Percentiles rank a stretch among this genome's conserved stretches.
These are phyloP conservation scores for Pangasius macronema DNA, from an alignment of 2,797 vertebrate genomes.

Conservation along the genomic window DNA sequence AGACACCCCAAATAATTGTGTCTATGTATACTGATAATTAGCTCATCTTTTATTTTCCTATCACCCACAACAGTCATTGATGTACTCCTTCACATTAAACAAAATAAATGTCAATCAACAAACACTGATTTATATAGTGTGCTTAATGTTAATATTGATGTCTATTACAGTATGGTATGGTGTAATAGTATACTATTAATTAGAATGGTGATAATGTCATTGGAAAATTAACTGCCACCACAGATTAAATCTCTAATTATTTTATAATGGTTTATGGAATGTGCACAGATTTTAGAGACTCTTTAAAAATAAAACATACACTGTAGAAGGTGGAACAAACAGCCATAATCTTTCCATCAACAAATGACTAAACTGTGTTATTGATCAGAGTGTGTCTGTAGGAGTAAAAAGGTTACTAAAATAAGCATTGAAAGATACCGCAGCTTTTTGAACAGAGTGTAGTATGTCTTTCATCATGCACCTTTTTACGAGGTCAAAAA, in stretches of 20 bases:
- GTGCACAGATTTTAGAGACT: background rate
- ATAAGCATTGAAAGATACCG: background rate
- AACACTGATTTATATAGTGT: background rate
- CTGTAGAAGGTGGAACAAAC: background rate
- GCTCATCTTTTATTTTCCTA: background rate
- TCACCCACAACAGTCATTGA: background rate
- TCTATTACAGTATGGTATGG: background rate
- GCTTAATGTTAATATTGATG: background rate
- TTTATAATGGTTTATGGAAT: background rate
- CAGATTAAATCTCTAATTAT: background rate
- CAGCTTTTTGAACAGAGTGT: constrained; percentile 22
- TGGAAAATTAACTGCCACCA: background rate
- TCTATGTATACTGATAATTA: background rate
- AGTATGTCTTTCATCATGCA: constrained; percentile 35
- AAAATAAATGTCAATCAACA: background rate
- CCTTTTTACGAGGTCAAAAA: constrained; percentile 33
- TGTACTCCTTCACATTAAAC: background rate
- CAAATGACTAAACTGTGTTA: constrained; percentile 28
- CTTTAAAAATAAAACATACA: background rate
- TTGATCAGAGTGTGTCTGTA: constrained; percentile 28
- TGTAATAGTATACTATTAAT: background rate
- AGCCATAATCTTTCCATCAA: constrained; percentile 21
- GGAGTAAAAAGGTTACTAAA: constrained; percentile 36
- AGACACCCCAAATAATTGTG: background rate
- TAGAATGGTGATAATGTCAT: background rate